Conservation (phyloP, 1,140 invertebrate species). For the Drosophila auraria region DNA sequence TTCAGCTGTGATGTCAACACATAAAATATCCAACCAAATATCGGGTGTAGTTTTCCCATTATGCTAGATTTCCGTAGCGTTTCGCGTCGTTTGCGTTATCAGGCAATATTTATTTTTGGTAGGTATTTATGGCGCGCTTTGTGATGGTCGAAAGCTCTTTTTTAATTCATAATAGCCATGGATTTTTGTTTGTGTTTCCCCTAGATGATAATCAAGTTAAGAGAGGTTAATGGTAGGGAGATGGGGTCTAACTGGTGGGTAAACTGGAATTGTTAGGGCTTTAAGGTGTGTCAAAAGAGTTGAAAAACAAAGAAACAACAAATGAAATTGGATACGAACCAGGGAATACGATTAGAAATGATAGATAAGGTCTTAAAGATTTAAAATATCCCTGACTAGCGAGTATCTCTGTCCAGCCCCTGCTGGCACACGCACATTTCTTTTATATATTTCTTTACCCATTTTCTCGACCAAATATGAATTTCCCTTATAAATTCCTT, state of each 20-base stretch:
- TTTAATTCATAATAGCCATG: conserved; percentile 39
- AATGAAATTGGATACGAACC: conserved; percentile 16
- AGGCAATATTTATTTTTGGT: conserved; percentile 62
- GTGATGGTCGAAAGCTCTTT: conserved; percentile 26
- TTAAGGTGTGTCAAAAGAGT: conserved; percentile 16
- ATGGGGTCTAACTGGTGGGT: conserved; percentile 22
- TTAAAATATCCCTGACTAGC: background rate
- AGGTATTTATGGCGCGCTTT: conserved; percentile 32
- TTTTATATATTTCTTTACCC: no score
- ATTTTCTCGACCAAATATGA: background rate
- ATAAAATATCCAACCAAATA: conserved; percentile 2
- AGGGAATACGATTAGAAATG: background rate
- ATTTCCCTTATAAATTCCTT: background rate
- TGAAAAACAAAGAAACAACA: background rate
- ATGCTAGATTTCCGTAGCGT: conserved; percentile 25
- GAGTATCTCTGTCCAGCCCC: no score
- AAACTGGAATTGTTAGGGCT: conserved; percentile 22
- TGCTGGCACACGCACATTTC: no score
- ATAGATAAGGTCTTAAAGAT: conserved; percentile 12
- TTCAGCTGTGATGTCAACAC: conserved; percentile 65
- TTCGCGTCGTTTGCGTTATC: conserved; percentile 52
- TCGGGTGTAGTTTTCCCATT: conserved; percentile 37
- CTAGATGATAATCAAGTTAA: conserved; percentile 19
- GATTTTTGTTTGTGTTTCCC: conserved; percentile 17
- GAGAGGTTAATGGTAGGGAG: background rate